Base-by-base conservation (phyloP, 1,140 invertebrate genomes). In the Vollenhovia emeryi region DNA sequence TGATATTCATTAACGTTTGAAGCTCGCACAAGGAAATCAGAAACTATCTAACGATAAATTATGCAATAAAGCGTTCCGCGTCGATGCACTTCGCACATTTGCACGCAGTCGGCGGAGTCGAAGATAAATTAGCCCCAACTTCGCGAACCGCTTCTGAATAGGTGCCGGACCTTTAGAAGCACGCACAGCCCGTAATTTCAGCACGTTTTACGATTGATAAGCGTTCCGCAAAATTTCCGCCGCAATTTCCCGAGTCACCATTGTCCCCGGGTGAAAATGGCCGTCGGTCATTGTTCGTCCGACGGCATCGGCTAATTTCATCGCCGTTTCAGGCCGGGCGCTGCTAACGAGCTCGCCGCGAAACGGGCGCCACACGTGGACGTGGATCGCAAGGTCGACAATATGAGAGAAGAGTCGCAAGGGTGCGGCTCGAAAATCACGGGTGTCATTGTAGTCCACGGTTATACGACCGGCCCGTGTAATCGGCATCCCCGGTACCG, bases 361-460 rank as follows among this genome's bases (percentile, higher is more conserved):
- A 84, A 60, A 21, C 71, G 71, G n/a, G 18, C 15, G 11, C 45
- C n/a, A n/a, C 71, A 76, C 80, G 57, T 62, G 36, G 24, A 40
- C 40, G 45, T n/a, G 36, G 80, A 84, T 76, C 57, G 43, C 57
- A 50, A 84, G 71, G 24, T 84, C 30, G 55, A 27, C 57, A 64
- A 59, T 45, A 55, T 60, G 52, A 21, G 30, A 85, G 43, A 21
- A 21, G 30, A 24, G 33, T 21, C 40, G 15, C 36, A 52, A 75
- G 45, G 43, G 48, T 62, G 83, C 15, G 55, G 68, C 60, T 69
- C 24, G 84, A 82, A 89, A 90, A 91, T 91, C 87, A 91, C 73
- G 73, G 84, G 76, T 90, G 76, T 89, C 86, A 86, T 92, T 90
- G 87, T 82, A 88, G 86, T 73, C 86, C 62, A 76, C 85, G 86